phyloP scores from a whole-genome alignment of 2,888 invertebrate genomes.

The Andrena chrysosceles region DNA sequence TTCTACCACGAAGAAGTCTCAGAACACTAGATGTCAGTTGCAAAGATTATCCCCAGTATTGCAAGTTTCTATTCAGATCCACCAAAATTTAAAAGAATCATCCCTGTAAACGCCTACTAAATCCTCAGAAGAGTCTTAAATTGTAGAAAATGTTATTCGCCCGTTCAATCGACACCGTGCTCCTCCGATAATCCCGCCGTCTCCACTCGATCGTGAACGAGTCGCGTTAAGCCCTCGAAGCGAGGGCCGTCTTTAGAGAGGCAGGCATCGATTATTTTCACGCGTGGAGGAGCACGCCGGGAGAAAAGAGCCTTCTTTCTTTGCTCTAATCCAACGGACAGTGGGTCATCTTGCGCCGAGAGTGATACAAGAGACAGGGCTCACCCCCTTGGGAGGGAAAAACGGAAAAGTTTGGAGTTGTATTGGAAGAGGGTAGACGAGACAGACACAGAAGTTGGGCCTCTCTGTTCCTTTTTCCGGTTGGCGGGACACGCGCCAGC shows the following conservation, averaged over 20 bases:
- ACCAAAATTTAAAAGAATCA: not conserved
- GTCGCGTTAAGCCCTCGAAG: slow-evolving; percentile 20
- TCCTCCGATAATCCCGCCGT: slow-evolving; percentile 7
- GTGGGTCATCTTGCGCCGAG: slow-evolving; percentile 67
- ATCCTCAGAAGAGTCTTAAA: not conserved
- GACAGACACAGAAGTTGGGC: slow-evolving; percentile 21
- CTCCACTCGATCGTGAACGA: slow-evolving; percentile 34
- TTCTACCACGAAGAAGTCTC: too few relatives aligned
- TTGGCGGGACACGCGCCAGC: slow-evolving; percentile 56
- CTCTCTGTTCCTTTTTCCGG: slow-evolving; percentile 48
- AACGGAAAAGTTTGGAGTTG: slow-evolving; percentile 23
- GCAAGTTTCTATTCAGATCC: not conserved
- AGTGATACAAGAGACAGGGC: not conserved
- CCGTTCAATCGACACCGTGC: slow-evolving; percentile 4
- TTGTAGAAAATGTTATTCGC: not conserved
- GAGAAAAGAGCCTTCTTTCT: slow-evolving; percentile 54
- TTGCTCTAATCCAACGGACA: slow-evolving; percentile 44
- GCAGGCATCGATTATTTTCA: slow-evolving; percentile 76
- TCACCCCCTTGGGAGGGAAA: not conserved
- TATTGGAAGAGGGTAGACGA: not conserved
- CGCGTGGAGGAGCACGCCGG: slow-evolving; percentile 70
- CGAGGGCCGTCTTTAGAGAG: slow-evolving; percentile 18
- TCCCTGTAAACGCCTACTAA: not conserved
- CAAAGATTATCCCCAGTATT: not conserved
- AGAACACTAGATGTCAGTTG: too few relatives aligned